These are phyloP conservation scores for Micrastur ruficollis DNA, from an alignment of 2,797 vertebrate genomes.

Conservation along the genomic window DNA sequence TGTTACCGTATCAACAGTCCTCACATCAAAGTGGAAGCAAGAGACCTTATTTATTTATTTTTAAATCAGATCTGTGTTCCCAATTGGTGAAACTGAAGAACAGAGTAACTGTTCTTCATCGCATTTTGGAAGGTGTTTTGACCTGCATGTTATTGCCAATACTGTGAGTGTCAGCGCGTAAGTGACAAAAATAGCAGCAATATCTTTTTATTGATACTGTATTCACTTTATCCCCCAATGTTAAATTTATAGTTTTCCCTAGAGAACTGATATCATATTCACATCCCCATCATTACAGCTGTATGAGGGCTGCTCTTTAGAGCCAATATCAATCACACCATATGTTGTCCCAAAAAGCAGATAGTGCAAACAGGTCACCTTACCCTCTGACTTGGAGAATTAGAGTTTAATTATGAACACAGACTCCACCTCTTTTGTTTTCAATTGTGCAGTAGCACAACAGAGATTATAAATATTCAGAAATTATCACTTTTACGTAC, in stretches of 20 bases:
- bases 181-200: conserved; percentile 24
- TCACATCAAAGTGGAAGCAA: neutral
- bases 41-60: conserved; percentile 20
- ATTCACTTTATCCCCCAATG: conserved; percentile 5
- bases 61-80: neutral
- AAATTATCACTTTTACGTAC: neutral
- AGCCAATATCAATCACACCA: conserved; percentile 15
- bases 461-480: conserved; percentile 40
- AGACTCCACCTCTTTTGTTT: conserved; percentile 17
- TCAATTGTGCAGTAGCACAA: neutral
- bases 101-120: neutral
- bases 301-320: neutral
- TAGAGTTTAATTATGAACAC: neutral
- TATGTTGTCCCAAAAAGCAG: neutral
- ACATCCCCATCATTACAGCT: neutral
- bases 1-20: neutral
- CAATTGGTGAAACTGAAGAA: neutral
- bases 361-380: neutral
- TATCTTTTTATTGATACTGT: conserved; percentile 53
- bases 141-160: conserved; percentile 12
- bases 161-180: neutral
- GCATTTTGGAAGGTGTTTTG: conserved; percentile 23
- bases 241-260: conserved; percentile 18
- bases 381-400: neutral
- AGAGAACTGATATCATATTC: neutral